Base-by-base conservation (phyloP, 2,113 vertebrate species). In the Nycticebus coucang region DNA sequence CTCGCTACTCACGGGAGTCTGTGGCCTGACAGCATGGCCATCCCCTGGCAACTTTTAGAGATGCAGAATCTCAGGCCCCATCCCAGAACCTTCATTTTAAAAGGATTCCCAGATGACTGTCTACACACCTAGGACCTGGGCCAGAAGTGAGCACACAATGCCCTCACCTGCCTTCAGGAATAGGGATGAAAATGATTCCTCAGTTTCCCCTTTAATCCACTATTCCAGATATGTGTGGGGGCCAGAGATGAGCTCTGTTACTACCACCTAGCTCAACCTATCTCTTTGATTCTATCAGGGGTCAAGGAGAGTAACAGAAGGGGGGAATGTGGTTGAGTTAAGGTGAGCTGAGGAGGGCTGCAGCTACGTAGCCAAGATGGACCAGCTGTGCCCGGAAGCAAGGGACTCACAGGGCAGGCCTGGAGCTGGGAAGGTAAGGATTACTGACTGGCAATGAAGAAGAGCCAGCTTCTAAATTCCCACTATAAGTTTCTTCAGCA, bases 311-410 rank as follows among this genome's bases (percentile, higher is more conserved):
- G 10, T 0, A 59, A 15, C 14, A 2, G 11, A 18, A 72, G 4
- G 5, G 4, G 26, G 2, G 24, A 62, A 22, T 1, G 8, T 19
- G 8, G 22, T n/a, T n/a, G n/a, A n/a, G 26, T 1, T 50, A 15
- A 3, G n/a, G 26, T 55, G 37, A 11, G 41, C 10, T n/a, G 4
- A 50, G 28, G 0, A 35, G 13, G 53, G 17, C 13, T 15, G 10
- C 6, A 9, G n/a, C 53, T 71, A 7, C 33, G 35, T 15, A 59
- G 66, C 33, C 50, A 85, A 45, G 30, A 62, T 24, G 13, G 14
- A 15, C 45, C 5, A 12, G 77, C 69, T n/a, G 3, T n/a, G 80
- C 53, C 37, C 45, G 10, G 62, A 41, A 55, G 53, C 17, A 59
- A 33, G 71, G 13, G 26, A 17, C 28, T 74, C 83, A 53, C n/a